These are phyloP conservation scores for Gambelia wislizenii DNA, from an alignment of 2,797 vertebrate genomes.

Conservation along the genomic window DNA sequence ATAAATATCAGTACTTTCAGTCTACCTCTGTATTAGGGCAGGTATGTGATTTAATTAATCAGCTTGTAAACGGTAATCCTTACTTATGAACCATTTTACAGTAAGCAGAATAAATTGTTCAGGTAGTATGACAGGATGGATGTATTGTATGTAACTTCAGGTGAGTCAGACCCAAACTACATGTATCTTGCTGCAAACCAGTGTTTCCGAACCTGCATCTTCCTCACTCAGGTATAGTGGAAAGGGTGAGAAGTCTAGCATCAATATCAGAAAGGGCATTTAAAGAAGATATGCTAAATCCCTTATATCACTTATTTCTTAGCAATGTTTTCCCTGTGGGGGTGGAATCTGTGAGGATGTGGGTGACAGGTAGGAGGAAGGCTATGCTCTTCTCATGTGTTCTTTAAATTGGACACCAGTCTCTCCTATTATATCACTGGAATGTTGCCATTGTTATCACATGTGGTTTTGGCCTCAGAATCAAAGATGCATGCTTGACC, in stretches of 20 bases:
- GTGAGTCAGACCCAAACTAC: not conserved
- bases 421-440: not conserved
- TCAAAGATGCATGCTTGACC: not conserved
- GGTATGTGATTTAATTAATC: not conserved
- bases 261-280: not conserved
- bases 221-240: not conserved
- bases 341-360: not conserved
- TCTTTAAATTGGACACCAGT: not conserved
- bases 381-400: slow-evolving; percentile 29
- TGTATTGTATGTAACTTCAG: not conserved
- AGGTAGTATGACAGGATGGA: not conserved
- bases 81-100: not conserved
- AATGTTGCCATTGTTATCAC: not conserved
- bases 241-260: not conserved
- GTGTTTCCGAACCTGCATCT: not conserved
- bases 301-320: not conserved
- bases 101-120: not conserved
- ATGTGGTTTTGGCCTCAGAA: not conserved
- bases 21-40: not conserved
- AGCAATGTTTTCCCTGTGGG: slow-evolving; percentile 12
- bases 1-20: not conserved
- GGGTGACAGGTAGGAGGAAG: slow-evolving; percentile 2
- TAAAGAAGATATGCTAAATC: not conserved
- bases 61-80: not conserved
- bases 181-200: not conserved